Conservation (phyloP, 2,113 vertebrate species). For the Campylomormyrus tamandua region DNA sequence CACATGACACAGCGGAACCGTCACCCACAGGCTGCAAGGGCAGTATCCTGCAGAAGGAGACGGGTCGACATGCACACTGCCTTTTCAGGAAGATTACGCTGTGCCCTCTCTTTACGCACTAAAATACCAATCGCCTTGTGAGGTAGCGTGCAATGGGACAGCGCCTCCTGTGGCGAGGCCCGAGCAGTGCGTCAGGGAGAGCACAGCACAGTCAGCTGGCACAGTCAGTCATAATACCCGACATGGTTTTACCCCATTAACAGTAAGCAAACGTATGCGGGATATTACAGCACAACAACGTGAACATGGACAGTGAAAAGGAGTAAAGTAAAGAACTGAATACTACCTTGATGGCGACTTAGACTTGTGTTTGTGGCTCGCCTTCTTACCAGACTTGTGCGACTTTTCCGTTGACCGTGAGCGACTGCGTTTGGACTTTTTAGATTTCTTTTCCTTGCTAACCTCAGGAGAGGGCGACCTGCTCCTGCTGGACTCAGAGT, state of each 20-base stretch:
- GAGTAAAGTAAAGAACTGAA: conserved; percentile 69
- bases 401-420: conserved; percentile 96
- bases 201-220: not conserved
- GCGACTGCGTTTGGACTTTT: conserved; percentile 97
- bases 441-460: conserved; percentile 97
- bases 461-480: conserved; percentile 81
- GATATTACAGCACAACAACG: not conserved
- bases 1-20: not conserved
- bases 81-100: not conserved
- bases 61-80: not conserved
- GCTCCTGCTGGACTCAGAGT: conserved; percentile 83
- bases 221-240: not conserved
- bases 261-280: not conserved
- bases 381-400: conserved; percentile 99
- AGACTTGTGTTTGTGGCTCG: conserved; percentile 99
- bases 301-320: conserved; percentile 47
- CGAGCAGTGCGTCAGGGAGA: not conserved
- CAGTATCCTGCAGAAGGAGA: not conserved
- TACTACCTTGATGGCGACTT: conserved; percentile 99
- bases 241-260: not conserved
- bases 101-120: not conserved
- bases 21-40: not conserved
- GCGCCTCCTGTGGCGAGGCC: not conserved
- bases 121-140: not conserved
- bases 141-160: not conserved